Base-by-base conservation (phyloP, 2,888 invertebrate species). In the Pelosia muscerda region DNA sequence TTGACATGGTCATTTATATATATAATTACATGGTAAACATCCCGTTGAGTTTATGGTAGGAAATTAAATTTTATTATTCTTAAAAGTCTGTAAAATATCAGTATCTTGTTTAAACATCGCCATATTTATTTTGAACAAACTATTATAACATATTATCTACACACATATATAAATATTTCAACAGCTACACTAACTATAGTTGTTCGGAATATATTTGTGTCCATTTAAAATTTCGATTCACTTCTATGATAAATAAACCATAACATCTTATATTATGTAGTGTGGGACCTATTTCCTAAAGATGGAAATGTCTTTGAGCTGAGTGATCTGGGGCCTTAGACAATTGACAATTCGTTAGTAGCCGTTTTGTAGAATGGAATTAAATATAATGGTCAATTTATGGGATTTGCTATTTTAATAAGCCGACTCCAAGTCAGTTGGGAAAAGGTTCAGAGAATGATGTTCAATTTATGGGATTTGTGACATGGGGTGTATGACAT, bases 181-280 rank as follows among this genome's bases (percentile, higher is more conserved):
- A 80, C 68, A 72, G 71, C 76, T 72, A 71, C 64, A 54, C 72
- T 72, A 70, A 65, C 78, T 65, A 60, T 77, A 63, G 66, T 75
- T 81, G 81, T 71, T 77, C 79, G 80, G 80, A 78, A 81, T 79
- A 74, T 55, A 28, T 23, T 38, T 42, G 5, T 26, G 49, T 13
- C 19, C 13, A 23, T 49, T 49, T n/a, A 19, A n/a, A n/a, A n/a
- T 49, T 49, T 49, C 2, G n/a, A 49, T 49, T 49, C 9, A 49
- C 8, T 49, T 49, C 2, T n/a, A 49, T 9, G 49, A 49, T 49
- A 9, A 1, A n/a, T 2, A 13, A 5, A 19, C 19, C 19, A 19
- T n/a, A 49, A 49, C 2, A 49, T 19, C 49, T 49, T 49, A 49
- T n/a, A n/a, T 19, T n/a, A n/a, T 49, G 49, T 49, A n/a, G n/a